Evolutionary conservation across 1,140 invertebrate genomes (phyloP).

Genomic region (Caerostris darwini): DNA sequence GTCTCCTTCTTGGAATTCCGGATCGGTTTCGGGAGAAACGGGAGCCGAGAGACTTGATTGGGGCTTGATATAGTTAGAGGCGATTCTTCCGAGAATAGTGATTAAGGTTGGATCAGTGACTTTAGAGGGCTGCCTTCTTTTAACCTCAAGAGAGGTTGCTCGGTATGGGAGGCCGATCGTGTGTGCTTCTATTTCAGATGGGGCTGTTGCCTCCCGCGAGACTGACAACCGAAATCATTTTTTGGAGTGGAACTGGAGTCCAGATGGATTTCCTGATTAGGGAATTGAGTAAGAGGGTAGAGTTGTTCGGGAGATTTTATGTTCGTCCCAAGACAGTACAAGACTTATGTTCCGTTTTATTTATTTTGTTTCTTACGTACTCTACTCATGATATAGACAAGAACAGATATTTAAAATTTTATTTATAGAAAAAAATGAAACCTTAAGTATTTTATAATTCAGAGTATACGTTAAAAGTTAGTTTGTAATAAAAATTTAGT

Average conservation of each 20-base stretch:
- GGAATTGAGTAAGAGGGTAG: too few relatives aligned
- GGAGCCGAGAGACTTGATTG: constrained; percentile 29
- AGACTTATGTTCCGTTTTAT: too few relatives aligned
- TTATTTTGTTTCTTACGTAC: too few relatives aligned
- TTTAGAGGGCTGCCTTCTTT: background rate
- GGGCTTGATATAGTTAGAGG: constrained; percentile 38
- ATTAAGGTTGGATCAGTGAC: constrained; percentile 35
- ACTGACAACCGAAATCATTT: background rate
- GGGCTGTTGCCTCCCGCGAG: background rate
- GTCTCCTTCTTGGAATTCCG: constrained; percentile 17
- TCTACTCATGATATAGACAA: too few relatives aligned
- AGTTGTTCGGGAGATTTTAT: background rate
- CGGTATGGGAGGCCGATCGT: background rate
- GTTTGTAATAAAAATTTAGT: too few relatives aligned
- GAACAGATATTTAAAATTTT: too few relatives aligned
- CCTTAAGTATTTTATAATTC: too few relatives aligned
- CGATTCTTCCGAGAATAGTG: constrained; percentile 38
- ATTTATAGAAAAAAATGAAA: too few relatives aligned
- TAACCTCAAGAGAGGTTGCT: background rate
- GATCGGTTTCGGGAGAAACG: constrained; percentile 6
- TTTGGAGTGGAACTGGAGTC: background rate
- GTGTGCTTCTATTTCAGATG: background rate
- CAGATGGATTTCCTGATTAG: background rate
- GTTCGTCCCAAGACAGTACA: background rate
- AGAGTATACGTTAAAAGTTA: too few relatives aligned